Conservation (phyloP, 2,888 invertebrate genomes). For the Acanthosepion esculentum region DNA sequence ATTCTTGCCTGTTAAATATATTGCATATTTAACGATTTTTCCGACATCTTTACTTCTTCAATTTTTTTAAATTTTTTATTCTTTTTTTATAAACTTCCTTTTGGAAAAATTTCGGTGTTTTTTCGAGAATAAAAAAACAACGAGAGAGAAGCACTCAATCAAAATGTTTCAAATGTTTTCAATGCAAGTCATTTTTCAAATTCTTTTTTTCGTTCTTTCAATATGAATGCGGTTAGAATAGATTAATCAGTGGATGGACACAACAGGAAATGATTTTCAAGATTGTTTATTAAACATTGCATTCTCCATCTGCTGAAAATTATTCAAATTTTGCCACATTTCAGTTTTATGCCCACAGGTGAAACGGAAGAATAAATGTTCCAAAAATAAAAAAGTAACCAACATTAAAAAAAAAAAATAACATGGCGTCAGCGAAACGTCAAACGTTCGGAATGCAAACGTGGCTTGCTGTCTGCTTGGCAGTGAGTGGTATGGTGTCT, state of each 20-base stretch:
- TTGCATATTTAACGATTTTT: too few relatives aligned
- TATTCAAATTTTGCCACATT: neutral
- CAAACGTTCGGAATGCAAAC: neutral
- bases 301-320: neutral
- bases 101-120: too few relatives aligned
- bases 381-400: neutral
- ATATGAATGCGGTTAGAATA: neutral
- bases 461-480: neutral
- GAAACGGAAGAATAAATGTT: neutral
- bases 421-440: neutral
- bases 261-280: neutral
- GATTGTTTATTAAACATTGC: slow-evolving; percentile 6
- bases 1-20: too few relatives aligned
- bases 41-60: too few relatives aligned
- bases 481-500: neutral
- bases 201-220: neutral
- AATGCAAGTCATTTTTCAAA: neutral
- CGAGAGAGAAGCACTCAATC: too few relatives aligned
- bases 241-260: neutral
- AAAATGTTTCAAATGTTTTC: neutral
- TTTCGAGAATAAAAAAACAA: too few relatives aligned
- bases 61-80: too few relatives aligned
- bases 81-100: too few relatives aligned
- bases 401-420: neutral
- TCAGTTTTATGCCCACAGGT: slow-evolving; percentile 6